These are phyloP conservation scores for Dryadula phaetusa DNA, from an alignment of 2,888 invertebrate genomes.

Conservation along the genomic window DNA sequence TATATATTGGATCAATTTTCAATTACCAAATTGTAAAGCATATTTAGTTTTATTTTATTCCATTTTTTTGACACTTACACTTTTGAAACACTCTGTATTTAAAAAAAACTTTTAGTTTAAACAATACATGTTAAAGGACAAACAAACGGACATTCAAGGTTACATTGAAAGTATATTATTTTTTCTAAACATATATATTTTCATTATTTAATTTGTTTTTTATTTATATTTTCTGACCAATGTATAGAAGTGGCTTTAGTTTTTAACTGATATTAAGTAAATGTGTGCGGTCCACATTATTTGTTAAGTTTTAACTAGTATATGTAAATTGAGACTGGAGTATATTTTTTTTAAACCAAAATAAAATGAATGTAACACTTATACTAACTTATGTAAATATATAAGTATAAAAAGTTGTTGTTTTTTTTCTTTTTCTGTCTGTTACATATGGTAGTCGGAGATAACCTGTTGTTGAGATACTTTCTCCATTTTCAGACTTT, in stretches of 20 bases:
- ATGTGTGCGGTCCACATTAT: slow-evolving; percentile 18
- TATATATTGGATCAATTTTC: slow-evolving; percentile 7
- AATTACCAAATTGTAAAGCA: background rate
- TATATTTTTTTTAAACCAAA: slow-evolving; percentile 28
- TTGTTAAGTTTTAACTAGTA: slow-evolving; percentile 26
- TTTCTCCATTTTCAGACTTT: no score
- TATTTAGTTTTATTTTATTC: background rate
- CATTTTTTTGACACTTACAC: no score
- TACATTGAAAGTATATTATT: background rate
- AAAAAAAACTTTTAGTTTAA: no score
- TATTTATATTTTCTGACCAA: background rate
- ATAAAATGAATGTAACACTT: slow-evolving; percentile 28
- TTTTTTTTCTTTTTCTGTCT: no score
- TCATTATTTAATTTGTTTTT: background rate
- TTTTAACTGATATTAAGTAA: slow-evolving; percentile 18
- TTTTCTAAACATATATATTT: background rate
- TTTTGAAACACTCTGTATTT: no score
- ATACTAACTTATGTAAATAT: slow-evolving; percentile 29
- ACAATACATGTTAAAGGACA: background rate
- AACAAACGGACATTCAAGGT: background rate
- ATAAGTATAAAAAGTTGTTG: background rate
- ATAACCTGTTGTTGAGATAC: no score
- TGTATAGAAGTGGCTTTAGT: background rate
- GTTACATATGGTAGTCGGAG: no score
- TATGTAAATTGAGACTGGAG: slow-evolving; percentile 26